phyloP scores from a whole-genome alignment of 2,888 invertebrate species.

The Oligia fasciuncula region DNA sequence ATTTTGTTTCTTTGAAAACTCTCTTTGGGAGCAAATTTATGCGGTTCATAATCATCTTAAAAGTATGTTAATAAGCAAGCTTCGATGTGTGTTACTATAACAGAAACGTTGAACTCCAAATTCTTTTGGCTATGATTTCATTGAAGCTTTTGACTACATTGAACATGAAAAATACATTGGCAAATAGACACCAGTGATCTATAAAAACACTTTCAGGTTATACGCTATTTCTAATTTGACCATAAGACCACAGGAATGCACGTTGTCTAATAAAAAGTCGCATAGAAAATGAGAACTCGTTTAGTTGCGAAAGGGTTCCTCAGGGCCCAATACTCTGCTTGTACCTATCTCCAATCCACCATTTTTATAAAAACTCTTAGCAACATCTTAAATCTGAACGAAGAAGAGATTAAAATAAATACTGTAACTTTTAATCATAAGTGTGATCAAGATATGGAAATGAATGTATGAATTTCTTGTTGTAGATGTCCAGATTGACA shows the following conservation, averaged over 20 bases:
- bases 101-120: not conserved
- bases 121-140: not conserved
- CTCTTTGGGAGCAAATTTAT: too few relatives aligned
- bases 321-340: not conserved
- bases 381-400: not conserved
- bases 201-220: not conserved
- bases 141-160: conserved; percentile 12
- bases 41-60: not conserved
- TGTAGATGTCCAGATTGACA: conserved; percentile 67
- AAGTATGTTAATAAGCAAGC: not conserved
- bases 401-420: conserved; percentile 6
- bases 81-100: not conserved
- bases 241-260: not conserved
- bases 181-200: not conserved
- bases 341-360: not conserved
- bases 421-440: conserved; percentile 25
- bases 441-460: conserved; percentile 45
- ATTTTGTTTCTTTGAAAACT: too few relatives aligned
- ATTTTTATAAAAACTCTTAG: not conserved
- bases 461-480: conserved; percentile 64
- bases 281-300: not conserved
- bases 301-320: not conserved
- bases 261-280: not conserved
- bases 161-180: not conserved
- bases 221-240: not conserved